A percentile compares a stretch with the other conserved stretches of the same genome.
Conservation (phyloP, 2,888 invertebrate genomes). For the Plagiodera versicolora region DNA sequence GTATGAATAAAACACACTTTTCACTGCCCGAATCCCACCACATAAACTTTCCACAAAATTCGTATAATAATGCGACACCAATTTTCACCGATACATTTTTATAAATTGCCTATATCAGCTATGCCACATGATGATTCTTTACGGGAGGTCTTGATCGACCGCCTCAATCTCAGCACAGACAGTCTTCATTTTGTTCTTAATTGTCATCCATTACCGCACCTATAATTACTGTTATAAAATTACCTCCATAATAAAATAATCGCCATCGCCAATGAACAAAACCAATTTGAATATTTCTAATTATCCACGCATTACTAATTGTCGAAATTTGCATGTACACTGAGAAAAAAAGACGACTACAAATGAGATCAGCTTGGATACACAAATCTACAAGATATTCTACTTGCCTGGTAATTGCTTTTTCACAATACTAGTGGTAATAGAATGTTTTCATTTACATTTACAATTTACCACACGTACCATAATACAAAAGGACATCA, state of each 20-base stretch:
- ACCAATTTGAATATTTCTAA: constrained; percentile 15
- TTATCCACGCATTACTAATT: constrained; percentile 10
- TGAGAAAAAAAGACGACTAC: neutral
- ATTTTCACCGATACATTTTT: neutral
- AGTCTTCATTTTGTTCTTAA: constrained; percentile 10
- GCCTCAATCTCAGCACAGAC: constrained; percentile 1
- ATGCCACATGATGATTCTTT: constrained; percentile 2
- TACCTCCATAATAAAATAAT: constrained; percentile 10
- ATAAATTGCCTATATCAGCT: neutral
- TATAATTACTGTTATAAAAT: constrained; percentile 10
- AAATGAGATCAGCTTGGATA: too few relatives aligned
- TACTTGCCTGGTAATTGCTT: too few relatives aligned
- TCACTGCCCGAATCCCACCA: neutral
- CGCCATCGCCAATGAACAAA: constrained; percentile 10
- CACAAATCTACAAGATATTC: too few relatives aligned
- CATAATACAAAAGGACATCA: too few relatives aligned
- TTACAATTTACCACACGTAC: too few relatives aligned
- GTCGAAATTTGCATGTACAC: constrained; percentile 10
- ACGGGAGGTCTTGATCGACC: constrained; percentile 4
- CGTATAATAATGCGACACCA: neutral
- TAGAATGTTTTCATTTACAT: too few relatives aligned
- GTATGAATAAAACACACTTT: too few relatives aligned
- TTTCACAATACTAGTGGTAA: too few relatives aligned
- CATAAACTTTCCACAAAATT: neutral
- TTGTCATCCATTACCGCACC: constrained; percentile 12